These are phyloP conservation scores for Lasioglossum calceatum DNA, from an alignment of 2,888 invertebrate species.

Conservation along the genomic window DNA sequence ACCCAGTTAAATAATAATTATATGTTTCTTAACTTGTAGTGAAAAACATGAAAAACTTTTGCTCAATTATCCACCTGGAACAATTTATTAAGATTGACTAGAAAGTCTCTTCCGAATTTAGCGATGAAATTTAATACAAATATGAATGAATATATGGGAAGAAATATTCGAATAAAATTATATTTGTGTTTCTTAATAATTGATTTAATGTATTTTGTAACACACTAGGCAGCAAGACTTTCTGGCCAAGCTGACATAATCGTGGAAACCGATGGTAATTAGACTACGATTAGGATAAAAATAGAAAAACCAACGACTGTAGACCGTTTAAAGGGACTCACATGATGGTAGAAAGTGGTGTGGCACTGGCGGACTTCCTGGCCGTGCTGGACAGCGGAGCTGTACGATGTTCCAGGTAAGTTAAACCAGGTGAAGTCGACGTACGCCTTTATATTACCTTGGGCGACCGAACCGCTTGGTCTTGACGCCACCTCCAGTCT, in stretches of 20 bases:
- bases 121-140: neutral
- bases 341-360: constrained; percentile 82
- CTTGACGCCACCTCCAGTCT: constrained; percentile 46
- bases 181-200: neutral
- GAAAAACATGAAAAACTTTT: neutral
- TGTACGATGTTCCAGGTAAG: constrained; percentile 79
- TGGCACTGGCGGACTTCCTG: constrained; percentile 77
- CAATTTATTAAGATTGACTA: neutral
- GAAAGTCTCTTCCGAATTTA: neutral
- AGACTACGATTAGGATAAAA: neutral
- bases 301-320: neutral
- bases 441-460: constrained; percentile 83
- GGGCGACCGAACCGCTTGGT: constrained; percentile 70
- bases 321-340: constrained; percentile 70
- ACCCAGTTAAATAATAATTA: neutral
- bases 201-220: neutral
- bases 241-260: neutral
- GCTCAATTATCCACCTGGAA: neutral
- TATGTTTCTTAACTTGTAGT: neutral
- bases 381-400: constrained; percentile 69
- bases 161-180: neutral
- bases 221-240: neutral
- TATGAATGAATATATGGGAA: neutral
- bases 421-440: constrained; percentile 74
- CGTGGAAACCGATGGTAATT: neutral